Base-by-base conservation (phyloP, 2,113 vertebrate species). In the Fregetta grallaria region DNA sequence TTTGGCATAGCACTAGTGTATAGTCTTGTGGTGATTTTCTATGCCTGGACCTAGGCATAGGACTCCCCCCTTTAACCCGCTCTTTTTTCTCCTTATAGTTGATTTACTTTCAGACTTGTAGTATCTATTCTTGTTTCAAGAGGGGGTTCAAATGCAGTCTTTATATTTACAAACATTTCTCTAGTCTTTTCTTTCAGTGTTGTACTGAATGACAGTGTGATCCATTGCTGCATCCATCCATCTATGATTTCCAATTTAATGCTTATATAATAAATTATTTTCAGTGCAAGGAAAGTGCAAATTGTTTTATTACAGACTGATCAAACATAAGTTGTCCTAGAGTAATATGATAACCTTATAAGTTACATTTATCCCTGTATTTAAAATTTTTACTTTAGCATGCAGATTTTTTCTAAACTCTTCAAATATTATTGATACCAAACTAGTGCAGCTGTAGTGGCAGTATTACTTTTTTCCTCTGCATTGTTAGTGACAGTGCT, bases 1-100 rank as follows among this genome's bases (percentile, higher is more conserved):
- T 65, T 11, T 47, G 40, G 29, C 19, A 15, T 23, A 50, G 59
- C 25, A 22, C 5, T 36, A 30, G 10, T 7, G 5, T 58, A 3
- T 71, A 66, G 34, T 59, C 34, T 52, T 65, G 50, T 0, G 2
- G 17, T 49, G 44, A 55, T 29, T 82, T 44, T 65, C 45, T 50
- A 0, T 75, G 30, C 11, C 10, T 74, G 22, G 25, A 62, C 4
- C 8, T 50, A 65, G 53, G 15, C 15, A 25, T 12, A 45, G 52
- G 9, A 79, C 15, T n/a, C n/a, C 4, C 1, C 6, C 26, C 23
- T 66, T 53, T 40, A 18, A 10, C 14, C 1, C 5, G 4, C 3
- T 42, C 6, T 7, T 42, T 80, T 47, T 49, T 13, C 15, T 0
- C 13, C 25, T n/a, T 50, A 17, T 1, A 26, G 29, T 14, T 86